Evolutionary conservation across 2,888 invertebrate genomes (phyloP).

Genomic region (Latrodectus elegans): DNA sequence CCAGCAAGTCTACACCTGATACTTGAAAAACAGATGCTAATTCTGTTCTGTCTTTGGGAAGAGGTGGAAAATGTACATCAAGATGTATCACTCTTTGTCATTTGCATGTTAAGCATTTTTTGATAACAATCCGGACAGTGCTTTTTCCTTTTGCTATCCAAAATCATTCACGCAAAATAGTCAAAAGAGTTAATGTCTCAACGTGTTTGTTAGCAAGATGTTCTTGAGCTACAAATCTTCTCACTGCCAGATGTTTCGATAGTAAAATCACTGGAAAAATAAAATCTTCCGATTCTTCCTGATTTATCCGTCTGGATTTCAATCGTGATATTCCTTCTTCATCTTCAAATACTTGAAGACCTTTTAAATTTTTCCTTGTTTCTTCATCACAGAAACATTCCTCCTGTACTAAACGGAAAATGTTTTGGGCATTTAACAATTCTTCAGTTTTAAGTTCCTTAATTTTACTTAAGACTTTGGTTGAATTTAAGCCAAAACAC

Average conservation of each 20-base stretch:
- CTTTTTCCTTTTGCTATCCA: conserved; percentile 27
- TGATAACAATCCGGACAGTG: conserved; percentile 3
- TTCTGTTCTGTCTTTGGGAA: conserved; percentile 12
- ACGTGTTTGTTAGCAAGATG: conserved; percentile 36
- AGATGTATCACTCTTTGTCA: neutral
- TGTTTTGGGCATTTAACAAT: conserved; percentile 9
- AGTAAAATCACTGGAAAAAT: too few species aligned
- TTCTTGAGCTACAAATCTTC: conserved; percentile 22
- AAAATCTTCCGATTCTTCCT: too few species aligned
- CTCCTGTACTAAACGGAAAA: conserved; percentile 13
- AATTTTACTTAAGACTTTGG: neutral
- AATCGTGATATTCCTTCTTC: conserved; percentile 31
- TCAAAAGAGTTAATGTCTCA: conserved; percentile 17
- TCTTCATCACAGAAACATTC: conserved; percentile 15
- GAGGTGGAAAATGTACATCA: conserved; percentile 11
- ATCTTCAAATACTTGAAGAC: conserved; percentile 17
- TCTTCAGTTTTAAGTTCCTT: too few species aligned
- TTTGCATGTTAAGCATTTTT: conserved; percentile 1
- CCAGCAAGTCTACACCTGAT: neutral
- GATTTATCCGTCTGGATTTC: conserved; percentile 13
- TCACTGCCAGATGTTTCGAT: too few species aligned
- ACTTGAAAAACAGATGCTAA: neutral
- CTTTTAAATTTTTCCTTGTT: too few species aligned
- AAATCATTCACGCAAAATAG: neutral
- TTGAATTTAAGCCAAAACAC: conserved; percentile 28